Base-by-base conservation (phyloP, 2,113 vertebrate species). In the Cryptomyrus ogoouensis region DNA sequence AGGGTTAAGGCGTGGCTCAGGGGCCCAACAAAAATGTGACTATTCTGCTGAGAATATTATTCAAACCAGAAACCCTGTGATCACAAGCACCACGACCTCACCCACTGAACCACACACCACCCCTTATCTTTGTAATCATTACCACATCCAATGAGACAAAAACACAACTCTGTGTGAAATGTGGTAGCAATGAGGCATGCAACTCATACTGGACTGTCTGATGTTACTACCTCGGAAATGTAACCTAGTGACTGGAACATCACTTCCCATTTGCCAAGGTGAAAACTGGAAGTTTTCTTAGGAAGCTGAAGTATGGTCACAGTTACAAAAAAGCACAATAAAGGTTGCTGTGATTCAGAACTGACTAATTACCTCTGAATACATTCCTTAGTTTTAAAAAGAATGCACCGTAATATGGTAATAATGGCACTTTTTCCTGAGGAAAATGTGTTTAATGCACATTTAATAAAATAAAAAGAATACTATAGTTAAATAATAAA, bases 261-360 rank as follows among this genome's bases (percentile, higher is more conserved):
- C 92, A 94, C 95, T 95, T 95, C 94, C 95, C 94, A 95, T 95
- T 94, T 84, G 89, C 95, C 93, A 94, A 96, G 94, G 94, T 94
- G 95, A 94, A 95, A 94, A 90, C 70, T 35, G 31, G 27, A 39
- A 24, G 21, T 17, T 39, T 77, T 17, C 27, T 17, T 77, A 77
- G 5, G 15, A 31, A 77, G 31, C 1, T 66, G 56, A 62, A 62
- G 24, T 62, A 3, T 13, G 66, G 66, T 10, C 27, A 35, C 27
- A 66, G 8, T 35, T 77, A 77, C 70, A 77, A 77, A 77, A 77
- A 17, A 77, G n/a, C 62, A 66, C n/a, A 66, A 27, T 27, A 10
- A 66, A 66, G n/a, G 8, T 27, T n/a, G 24, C 24, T n/a, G 58
- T 27, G 62, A 66, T 66, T 66, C 62, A 27, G n/a, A 27, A 27